Conservation (phyloP, 2,888 invertebrate species). For the Kuschelorhynchus macadamiae region DNA sequence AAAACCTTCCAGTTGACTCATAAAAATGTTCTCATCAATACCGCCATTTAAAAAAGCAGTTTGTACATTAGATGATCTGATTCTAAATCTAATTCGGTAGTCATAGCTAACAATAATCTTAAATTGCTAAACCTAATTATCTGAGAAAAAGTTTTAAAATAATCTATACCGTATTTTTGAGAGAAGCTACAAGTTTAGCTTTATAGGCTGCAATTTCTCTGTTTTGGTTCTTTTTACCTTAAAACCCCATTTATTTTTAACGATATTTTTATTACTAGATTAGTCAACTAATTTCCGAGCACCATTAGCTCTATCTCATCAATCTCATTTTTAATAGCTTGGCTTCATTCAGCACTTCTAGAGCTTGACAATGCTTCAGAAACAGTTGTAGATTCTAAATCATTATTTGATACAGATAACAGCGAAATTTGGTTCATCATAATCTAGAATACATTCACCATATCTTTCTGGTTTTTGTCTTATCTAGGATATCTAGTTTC, state of each 20-base stretch:
- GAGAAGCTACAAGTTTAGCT: neutral
- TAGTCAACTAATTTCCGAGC: too few species aligned
- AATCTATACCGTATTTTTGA: neutral
- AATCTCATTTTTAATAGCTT: too few species aligned
- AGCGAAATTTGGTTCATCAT: neutral
- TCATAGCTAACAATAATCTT: conserved; percentile 4
- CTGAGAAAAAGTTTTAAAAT: neutral
- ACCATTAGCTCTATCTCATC: too few species aligned
- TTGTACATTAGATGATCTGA: conserved; percentile 3
- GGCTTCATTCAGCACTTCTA: neutral
- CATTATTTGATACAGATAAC: neutral
- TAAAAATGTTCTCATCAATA: neutral
- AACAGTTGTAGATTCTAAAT: conserved; percentile 5
- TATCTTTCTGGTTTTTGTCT: neutral
- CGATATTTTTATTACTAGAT: too few species aligned
- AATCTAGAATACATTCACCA: conserved; percentile 5
- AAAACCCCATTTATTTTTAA: too few species aligned
- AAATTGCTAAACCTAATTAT: neutral
- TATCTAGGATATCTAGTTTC: conserved; percentile 1
- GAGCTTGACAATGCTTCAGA: conserved; percentile 4
- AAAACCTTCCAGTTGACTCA: conserved; percentile 12
- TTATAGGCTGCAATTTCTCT: neutral
- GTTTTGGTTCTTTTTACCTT: too few species aligned
- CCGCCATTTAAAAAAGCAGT: conserved; percentile 5
- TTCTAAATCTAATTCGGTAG: conserved; percentile 1